phyloP scores from a whole-genome alignment of 2,797 vertebrate genomes.

The Peromyscus attwateri region DNA sequence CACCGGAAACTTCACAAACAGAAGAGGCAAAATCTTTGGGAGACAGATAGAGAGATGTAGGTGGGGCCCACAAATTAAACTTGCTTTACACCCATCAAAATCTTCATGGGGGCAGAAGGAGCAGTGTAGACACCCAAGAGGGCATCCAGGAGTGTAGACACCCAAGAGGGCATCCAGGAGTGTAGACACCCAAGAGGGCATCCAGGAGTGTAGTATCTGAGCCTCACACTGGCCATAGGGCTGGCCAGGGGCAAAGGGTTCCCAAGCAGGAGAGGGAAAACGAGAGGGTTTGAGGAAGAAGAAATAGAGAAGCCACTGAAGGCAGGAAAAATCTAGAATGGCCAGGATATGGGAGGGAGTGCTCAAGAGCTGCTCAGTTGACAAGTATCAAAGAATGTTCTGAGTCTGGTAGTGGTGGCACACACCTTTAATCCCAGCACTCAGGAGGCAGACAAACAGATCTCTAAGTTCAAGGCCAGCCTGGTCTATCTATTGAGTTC shows the following conservation, averaged over 20 bases:
- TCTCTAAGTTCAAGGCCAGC: background rate
- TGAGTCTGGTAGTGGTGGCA: background rate
- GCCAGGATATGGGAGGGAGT: background rate
- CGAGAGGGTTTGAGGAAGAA: constrained; percentile 78
- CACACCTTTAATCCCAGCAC: background rate
- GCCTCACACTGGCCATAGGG: constrained; percentile 57
- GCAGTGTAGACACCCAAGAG: background rate
- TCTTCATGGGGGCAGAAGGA: constrained; percentile 87
- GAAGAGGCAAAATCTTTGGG: background rate
- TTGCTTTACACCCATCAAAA: constrained; percentile 93
- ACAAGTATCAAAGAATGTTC: background rate
- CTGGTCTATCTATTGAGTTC: background rate
- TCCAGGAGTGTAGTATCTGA: background rate
- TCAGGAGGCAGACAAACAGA: background rate
- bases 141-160: background rate
- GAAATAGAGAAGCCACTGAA: background rate
- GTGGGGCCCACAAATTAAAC: constrained; percentile 90
- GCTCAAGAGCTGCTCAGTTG: background rate
- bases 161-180: constrained; percentile 65
- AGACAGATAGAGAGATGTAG: constrained; percentile 86
- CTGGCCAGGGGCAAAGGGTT: background rate
- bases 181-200: too few relatives aligned
- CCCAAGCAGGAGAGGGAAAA: constrained; percentile 75
- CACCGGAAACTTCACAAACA: background rate
- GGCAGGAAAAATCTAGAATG: background rate